A percentile compares a stretch with the other conserved stretches of the same genome.
Evolutionary conservation across 37 sponge, comb jelly and placozoan genomes (phyloP).

Genomic region (Lycopodina hypogea): DNA sequence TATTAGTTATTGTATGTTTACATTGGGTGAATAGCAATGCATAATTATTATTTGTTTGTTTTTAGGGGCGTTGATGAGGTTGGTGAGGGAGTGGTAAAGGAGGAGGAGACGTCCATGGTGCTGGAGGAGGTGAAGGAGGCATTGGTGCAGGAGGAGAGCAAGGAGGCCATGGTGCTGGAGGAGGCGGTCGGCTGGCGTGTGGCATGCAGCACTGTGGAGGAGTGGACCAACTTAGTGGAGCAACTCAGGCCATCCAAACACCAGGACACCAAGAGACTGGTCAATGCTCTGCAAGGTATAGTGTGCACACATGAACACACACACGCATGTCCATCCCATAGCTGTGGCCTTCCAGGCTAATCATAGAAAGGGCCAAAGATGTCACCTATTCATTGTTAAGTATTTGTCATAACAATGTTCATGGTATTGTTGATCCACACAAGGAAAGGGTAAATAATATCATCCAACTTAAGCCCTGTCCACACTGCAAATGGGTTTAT

Average conservation of each 20-base stretch:
- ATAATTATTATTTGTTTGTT: no score
- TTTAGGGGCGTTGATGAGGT: neutral
- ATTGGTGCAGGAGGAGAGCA: neutral
- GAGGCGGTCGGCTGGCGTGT: conserved; percentile 50
- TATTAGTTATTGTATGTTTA: no score
- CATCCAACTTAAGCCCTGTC: no score
- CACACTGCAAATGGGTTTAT: no score
- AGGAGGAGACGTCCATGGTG: neutral
- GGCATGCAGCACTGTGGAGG: conserved; percentile 63
- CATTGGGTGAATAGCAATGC: no score
- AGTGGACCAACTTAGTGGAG: conserved; percentile 70
- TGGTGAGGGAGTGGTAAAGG: neutral
- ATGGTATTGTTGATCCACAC: no score
- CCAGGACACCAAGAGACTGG: conserved; percentile 37
- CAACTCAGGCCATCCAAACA: conserved; percentile 20
- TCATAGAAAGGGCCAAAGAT: no score
- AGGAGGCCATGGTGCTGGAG: conserved; percentile 4
- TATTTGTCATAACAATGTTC: no score
- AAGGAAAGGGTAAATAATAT: no score
- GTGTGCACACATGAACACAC: no score
- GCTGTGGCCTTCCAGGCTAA: no score
- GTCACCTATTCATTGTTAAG: no score
- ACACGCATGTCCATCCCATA: neutral
- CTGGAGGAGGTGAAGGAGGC: conserved; percentile 14
- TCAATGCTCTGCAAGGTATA: conserved; percentile 11